Conservation (phyloP, 2,888 invertebrate genomes). For the Clivina fossor region DNA sequence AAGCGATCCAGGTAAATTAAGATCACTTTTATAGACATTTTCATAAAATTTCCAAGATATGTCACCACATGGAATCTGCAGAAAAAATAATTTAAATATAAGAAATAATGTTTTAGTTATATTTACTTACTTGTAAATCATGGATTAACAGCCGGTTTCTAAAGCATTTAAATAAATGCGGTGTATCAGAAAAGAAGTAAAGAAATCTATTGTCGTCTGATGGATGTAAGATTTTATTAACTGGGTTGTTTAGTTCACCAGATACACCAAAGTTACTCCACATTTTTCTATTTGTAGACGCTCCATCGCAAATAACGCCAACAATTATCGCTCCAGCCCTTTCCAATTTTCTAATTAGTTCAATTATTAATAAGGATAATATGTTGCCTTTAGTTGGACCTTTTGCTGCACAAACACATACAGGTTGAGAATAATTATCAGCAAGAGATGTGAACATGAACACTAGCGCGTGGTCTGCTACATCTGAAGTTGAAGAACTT, state of each 20-base stretch:
- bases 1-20: slow-evolving; percentile 24
- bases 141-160: slow-evolving; percentile 36
- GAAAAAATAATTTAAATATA: slow-evolving; percentile 11
- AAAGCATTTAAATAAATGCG: slow-evolving; percentile 40
- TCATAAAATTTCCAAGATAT: slow-evolving; percentile 33
- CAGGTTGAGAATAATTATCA: slow-evolving; percentile 37
- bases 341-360: slow-evolving; percentile 18
- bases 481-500: slow-evolving; percentile 14
- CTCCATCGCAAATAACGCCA: slow-evolving; percentile 38
- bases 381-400: slow-evolving; percentile 29
- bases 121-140: slow-evolving; percentile 29
- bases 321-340: slow-evolving; percentile 35
- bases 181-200: slow-evolving; percentile 39
- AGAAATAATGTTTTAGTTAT: slow-evolving; percentile 13
- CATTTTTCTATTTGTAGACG: slow-evolving; percentile 39
- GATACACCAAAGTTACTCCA: slow-evolving; percentile 36
- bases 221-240: slow-evolving; percentile 24
- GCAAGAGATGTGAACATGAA: slow-evolving; percentile 37
- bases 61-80: slow-evolving; percentile 11
- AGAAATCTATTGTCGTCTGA: slow-evolving; percentile 32
- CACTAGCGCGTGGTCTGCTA: slow-evolving; percentile 38
- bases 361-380: slow-evolving; percentile 13
- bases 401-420: slow-evolving; percentile 38
- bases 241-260: slow-evolving; percentile 7
- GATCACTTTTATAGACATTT: slow-evolving; percentile 21